phyloP scores from a whole-genome alignment of 2,888 invertebrate species.

The Cheilosia impressa region DNA sequence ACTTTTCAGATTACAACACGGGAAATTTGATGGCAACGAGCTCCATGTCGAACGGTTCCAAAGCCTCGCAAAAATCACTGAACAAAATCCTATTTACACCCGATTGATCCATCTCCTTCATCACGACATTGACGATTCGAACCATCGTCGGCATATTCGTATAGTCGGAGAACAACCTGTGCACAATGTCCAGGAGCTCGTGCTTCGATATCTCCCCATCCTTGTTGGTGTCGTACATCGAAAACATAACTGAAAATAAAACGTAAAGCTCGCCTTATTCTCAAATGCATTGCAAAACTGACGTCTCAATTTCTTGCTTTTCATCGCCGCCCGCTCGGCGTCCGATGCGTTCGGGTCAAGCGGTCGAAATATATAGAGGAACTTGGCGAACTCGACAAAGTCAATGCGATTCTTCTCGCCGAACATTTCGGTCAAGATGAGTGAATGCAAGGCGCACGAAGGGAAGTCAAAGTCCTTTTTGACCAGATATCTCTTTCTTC shows the following conservation, averaged over 20 bases:
- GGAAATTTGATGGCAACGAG: conserved; percentile 28
- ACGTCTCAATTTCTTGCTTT: conserved; percentile 25
- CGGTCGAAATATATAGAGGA: conserved; percentile 34
- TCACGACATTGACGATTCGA: conserved; percentile 67
- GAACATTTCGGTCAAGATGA: conserved; percentile 53
- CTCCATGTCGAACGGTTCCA: conserved; percentile 77
- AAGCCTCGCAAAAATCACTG: conserved; percentile 75
- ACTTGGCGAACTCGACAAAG: conserved; percentile 49
- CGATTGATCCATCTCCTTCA: conserved; percentile 76
- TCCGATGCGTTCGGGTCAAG: not conserved
- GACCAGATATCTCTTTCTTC: not conserved
- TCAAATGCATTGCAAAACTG: not conserved
- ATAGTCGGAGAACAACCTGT: conserved; percentile 75
- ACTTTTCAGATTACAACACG: not conserved
- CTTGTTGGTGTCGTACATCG: conserved; percentile 73
- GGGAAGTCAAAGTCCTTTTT: conserved; percentile 37
- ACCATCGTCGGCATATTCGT: conserved; percentile 70
- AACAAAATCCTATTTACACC: conserved; percentile 74
- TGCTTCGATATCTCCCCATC: conserved; percentile 68
- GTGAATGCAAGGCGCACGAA: conserved; percentile 3
- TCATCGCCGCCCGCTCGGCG: not conserved
- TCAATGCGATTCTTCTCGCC: conserved; percentile 28
- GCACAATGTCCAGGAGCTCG: conserved; percentile 76
- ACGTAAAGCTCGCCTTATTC: not conserved
- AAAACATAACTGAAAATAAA: conserved; percentile 66